phyloP scores from a whole-genome alignment of 1,140 invertebrate genomes.

The roundworm (Caenorhabditis elegans) region DNA sequence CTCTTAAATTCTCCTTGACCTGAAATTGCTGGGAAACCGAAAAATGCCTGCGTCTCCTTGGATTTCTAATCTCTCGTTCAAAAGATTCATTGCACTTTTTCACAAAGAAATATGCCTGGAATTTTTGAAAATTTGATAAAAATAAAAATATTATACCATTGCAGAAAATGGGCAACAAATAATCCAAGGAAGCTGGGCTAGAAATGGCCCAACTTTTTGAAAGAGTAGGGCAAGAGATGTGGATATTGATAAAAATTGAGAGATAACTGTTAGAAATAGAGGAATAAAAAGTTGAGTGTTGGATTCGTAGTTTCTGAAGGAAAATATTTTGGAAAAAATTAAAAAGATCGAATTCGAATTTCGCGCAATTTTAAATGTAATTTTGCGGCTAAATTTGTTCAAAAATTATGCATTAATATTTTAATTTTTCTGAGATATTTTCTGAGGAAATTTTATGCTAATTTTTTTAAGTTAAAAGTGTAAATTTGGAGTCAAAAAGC shows the following conservation, averaged over 20 bases:
- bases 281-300: not conserved
- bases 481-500: too few relatives aligned
- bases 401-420: too few relatives aligned
- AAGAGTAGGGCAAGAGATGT: not conserved
- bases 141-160: not conserved
- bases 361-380: too few relatives aligned
- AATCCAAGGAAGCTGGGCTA: not conserved
- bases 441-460: too few relatives aligned
- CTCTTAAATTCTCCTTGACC: constrained; percentile 12
- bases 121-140: too few relatives aligned
- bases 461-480: too few relatives aligned
- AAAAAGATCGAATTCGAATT: not conserved
- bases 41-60: not conserved
- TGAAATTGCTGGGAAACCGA: not conserved
- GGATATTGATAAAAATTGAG: not conserved
- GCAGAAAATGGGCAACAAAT: not conserved
- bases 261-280: not conserved
- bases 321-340: too few relatives aligned
- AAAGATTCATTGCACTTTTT: not conserved
- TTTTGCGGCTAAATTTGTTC: too few relatives aligned
- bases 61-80: not conserved
- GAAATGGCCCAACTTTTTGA: not conserved
- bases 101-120: not conserved
- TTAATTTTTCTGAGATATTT: too few relatives aligned
- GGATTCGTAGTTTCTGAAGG: not conserved